Base-by-base conservation (phyloP, 1,140 invertebrate genomes). In the Bactericera cockerelli region DNA sequence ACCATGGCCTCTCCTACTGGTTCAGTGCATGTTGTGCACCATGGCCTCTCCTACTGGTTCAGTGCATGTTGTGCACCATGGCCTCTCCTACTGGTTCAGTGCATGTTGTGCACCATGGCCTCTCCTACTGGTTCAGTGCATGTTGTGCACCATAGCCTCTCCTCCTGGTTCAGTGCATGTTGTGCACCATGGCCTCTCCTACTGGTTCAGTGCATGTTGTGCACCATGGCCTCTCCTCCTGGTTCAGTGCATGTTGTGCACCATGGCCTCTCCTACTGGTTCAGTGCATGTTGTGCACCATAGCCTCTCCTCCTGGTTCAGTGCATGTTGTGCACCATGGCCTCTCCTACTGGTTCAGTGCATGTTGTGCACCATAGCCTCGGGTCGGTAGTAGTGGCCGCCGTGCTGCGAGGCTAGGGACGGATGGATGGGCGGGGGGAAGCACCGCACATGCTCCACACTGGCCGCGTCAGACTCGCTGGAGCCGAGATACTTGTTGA, bases 401-500 rank as follows among this genome's bases (percentile, higher is more conserved):
- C 67, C 72, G 64, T 72, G 73, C 26, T 70, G 67, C 36, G 75
- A 75, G 56, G 79, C 78, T 21, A 83, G 67, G 0, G 80, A 81
- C 28, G 83, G 87, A 76, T 88, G 91, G 67, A 89, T 83, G 10
- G 87, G 94, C 21, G 93, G 93, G 62, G 93, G 93, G 76, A 97
- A 98, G 72, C 93, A 97, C 26, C 93, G 80, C 10, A 98, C 93
- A 71, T 98, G 93, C 72, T 98, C 93, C 11, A 96, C 89, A 24
- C 91, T 90, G 56, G 89, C 82, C 49, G 84, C 82, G 68, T 92
- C 85, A 60, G 81, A 81, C 65, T 91, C 88, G 61, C 82, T 82
- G 26, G 71, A 72, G 68, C 89, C 90, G 31, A 98, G 76, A 75
- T 95, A 97, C 71, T 98, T 96, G 72, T 95, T 93, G 26, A 99